A percentile compares a stretch with the other conserved stretches of the same genome.
Evolutionary conservation across 2,113 vertebrate species (phyloP).

Genomic region (Hemibagrus wyckioides): DNA sequence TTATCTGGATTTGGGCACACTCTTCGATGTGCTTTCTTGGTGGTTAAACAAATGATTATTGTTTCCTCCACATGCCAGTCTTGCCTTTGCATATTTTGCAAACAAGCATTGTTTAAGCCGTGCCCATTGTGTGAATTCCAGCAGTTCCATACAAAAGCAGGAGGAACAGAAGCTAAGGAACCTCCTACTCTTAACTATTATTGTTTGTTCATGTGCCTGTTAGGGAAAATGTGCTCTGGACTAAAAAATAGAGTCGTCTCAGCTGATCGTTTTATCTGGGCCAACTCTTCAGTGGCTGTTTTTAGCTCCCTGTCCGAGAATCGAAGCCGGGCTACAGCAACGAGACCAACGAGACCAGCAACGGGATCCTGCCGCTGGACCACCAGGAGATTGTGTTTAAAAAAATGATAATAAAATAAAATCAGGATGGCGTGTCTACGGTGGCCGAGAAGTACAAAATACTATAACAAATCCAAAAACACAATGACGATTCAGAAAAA

Average conservation of each 20-base stretch:
- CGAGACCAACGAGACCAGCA: too few relatives aligned
- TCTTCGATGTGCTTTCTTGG: background rate
- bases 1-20: background rate
- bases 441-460: too few relatives aligned
- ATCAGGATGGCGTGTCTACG: background rate
- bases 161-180: background rate
- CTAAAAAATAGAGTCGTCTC: background rate
- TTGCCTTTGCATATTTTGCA: background rate
- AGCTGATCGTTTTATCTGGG: too few relatives aligned
- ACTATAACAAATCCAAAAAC: too few relatives aligned
- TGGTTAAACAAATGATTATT: background rate
- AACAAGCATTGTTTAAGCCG: background rate
- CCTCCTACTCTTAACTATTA: background rate
- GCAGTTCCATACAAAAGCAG: background rate
- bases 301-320: too few relatives aligned
- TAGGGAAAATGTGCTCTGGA: too few relatives aligned
- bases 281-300: too few relatives aligned
- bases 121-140: constrained; percentile 4
- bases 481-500: too few relatives aligned
- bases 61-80: background rate
- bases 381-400: too few relatives aligned
- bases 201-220: background rate
- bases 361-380: too few relatives aligned
- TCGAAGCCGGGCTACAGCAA: too few relatives aligned
- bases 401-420: background rate